Evolutionary conservation across 1,140 invertebrate genomes (phyloP), one percentile per base, ranked within the genome.

Genomic region (Wasmannia auropunctata): DNA sequence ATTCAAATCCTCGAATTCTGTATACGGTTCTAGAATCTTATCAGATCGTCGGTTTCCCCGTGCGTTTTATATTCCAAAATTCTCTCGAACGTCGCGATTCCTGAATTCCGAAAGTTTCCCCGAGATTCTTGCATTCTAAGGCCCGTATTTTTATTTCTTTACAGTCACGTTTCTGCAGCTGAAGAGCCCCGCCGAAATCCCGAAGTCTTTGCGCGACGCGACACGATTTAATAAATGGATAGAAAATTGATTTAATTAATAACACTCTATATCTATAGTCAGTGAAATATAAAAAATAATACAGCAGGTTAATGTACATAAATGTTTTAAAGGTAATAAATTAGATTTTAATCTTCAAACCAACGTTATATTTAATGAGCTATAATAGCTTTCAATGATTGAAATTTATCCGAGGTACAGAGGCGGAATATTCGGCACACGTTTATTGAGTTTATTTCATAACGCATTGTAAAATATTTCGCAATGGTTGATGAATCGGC

Each of bases 1-100:
- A 43, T 77, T 77, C 34, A 31, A 77, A 37, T 77, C 28, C 69
- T 58, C 25, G 14, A 28, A 51, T 54, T 5, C 16, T 19, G n/a
- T n/a, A 19, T 8, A 10, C 3, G 14, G 31, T 37, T 63, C 11
- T 80, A 19, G 16, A 51, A 67, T 80, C 54, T 54, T 80, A 51
- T 49, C 31, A 19, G 8, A 49, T 63, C n/a, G 11, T 65, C 19
- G 40, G n/a, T 49, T 79, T 49, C 28, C n/a, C n/a, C 11, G n/a
- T 49, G 28, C n/a, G n/a, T 2, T 22, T 34, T 77, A n/a, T 37
- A 79, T 65, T 37, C 28, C 43, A 16, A 63, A 65, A 65, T 79
- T 79, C 4, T 34, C 14, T 51, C 31, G 16, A n/a, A 60, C 40
- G 63, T 46, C 8, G 56, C 28, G 70, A 22, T 58, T 4, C 22